These are phyloP conservation scores for Melanerpes aurifrons DNA, from an alignment of 2,113 vertebrate genomes.

Conservation along the genomic window DNA sequence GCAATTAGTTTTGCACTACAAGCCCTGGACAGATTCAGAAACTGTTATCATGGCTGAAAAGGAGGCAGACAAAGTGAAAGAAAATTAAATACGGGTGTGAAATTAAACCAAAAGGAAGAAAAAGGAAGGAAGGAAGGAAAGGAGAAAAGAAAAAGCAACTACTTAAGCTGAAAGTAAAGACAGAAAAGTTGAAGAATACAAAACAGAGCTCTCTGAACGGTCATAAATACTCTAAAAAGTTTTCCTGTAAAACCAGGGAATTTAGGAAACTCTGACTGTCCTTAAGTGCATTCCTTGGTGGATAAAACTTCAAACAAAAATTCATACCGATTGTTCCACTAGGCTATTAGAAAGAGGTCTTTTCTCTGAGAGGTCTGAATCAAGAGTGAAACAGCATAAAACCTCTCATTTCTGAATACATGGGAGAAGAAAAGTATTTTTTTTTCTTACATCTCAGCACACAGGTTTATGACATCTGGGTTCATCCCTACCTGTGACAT, in stretches of 20 bases:
- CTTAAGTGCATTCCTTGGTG: neutral
- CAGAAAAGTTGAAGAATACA: neutral
- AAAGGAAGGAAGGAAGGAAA: neutral
- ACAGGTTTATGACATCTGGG: neutral
- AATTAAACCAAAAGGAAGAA: constrained; percentile 29
- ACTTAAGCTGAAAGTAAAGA: neutral
- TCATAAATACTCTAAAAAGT: neutral
- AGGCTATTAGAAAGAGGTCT: neutral
- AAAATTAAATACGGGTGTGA: constrained; percentile 40
- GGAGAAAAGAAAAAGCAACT: neutral
- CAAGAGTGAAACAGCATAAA: neutral
- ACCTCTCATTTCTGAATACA: neutral
- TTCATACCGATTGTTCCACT: neutral
- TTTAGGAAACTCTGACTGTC: neutral
- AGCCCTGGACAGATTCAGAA: constrained; percentile 6
- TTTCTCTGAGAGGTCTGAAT: neutral
- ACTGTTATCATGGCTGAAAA: neutral
- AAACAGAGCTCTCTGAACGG: neutral
- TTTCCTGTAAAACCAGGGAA: neutral
- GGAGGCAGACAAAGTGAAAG: constrained; percentile 9
- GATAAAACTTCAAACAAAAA: neutral
- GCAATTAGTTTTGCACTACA: constrained; percentile 25
- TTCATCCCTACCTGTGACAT: neutral
- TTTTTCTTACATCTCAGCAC: neutral
- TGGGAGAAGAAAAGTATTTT: neutral